Base-by-base conservation (phyloP, 2,888 invertebrate genomes). In the Notodonta ziczac region DNA sequence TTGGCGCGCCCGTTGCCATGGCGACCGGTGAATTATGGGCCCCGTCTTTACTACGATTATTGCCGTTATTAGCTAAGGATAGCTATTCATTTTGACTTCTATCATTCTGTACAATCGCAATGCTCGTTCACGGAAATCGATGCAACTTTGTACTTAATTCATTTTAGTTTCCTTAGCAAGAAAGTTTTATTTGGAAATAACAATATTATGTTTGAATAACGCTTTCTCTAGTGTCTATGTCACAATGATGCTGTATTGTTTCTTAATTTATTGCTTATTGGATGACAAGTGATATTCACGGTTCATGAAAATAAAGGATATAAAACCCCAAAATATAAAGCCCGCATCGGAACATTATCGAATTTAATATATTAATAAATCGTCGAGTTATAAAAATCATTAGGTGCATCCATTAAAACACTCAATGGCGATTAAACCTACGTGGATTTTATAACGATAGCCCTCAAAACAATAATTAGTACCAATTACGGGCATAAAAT, bases 381-480 rank as follows among this genome's bases (percentile, higher is more conserved):
- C 16, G 42, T 24, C 40, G 5, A n/a, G 46, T 58, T 46, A n/a
- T 42, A 60, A 53, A 46, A 54, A 53, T 44, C 56, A 61, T 48
- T 46, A 44, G 42, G 39, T 32, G 35, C 40, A 59, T 59, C 65
- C 66, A 59, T 65, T 74, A 63, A 59, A 59, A 63, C 65, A 74
- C 63, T 61, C 35, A 24, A 66, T 24, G 6, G 40, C 53, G 60
- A 62, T 68, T 61, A 58, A 60, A 58, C 52, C 51, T 64, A 72
- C 61, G 52, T 59, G 73, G 77, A 74, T 80, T 78, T 82, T 76
- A 80, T 80, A 81, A 78, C 77, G 70, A 80, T 63, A 81, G 77
- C 80, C 84, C 81, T 87, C 83, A 85, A 90, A 91, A 91, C 86
- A 90, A 87, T 90, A 91, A 91, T 93, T 91, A 91, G 86, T 84